Conservation (phyloP, 2,113 vertebrate species). For the Limanda limanda region DNA sequence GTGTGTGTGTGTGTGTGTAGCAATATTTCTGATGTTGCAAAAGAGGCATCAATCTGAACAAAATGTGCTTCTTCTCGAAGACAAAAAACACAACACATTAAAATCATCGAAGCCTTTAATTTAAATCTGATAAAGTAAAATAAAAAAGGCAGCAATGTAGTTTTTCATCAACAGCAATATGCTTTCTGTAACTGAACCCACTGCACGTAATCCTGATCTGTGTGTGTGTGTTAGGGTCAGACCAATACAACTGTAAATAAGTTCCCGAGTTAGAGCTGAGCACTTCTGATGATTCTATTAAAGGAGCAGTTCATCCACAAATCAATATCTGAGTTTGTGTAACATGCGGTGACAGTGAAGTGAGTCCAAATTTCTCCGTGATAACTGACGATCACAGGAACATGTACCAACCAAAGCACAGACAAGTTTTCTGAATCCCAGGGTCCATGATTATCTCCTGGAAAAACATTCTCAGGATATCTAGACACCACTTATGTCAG, state of each 20-base stretch:
- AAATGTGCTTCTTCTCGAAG: not conserved
- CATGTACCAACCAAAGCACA: not conserved
- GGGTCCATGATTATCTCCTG: not conserved
- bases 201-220: not conserved
- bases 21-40: too few species aligned
- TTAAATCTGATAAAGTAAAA: not conserved
- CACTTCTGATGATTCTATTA: not conserved
- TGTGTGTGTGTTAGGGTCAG: not conserved
- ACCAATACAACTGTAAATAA: not conserved
- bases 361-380: too few species aligned
- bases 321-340: not conserved
- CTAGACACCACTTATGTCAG: not conserved
- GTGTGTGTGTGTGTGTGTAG: too few species aligned
- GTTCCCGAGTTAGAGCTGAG: not conserved
- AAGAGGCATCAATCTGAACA: not conserved
- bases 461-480: not conserved
- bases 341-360: not conserved
- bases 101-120: conserved; percentile 26
- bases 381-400: not conserved
- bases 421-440: conserved; percentile 6
- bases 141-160: conserved; percentile 12
- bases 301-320: not conserved
- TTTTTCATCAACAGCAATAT: conserved; percentile 36
- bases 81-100: conserved; percentile 1
- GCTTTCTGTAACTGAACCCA: not conserved